A percentile compares a stretch with the other conserved stretches of the same genome.
Conservation (phyloP, 2,113 vertebrate genomes). For the Muntiacus muntjak region DNA sequence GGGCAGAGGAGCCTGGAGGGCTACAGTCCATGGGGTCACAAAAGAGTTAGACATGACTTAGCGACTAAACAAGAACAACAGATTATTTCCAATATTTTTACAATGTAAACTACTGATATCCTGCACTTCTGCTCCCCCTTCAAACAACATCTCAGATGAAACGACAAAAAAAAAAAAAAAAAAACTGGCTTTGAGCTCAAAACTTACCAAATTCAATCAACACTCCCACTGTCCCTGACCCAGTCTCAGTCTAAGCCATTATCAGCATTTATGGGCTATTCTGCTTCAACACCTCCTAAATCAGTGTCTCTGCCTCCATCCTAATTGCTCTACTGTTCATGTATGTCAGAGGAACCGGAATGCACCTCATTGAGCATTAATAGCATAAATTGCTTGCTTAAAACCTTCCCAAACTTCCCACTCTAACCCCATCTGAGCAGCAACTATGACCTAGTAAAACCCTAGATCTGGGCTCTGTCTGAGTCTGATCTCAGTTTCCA, state of each 20-base stretch:
- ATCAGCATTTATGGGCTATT: neutral
- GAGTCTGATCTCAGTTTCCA: neutral
- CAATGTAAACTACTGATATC: neutral
- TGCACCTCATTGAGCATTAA: neutral
- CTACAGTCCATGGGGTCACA: neutral
- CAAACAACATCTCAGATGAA: neutral
- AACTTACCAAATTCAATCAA: neutral
- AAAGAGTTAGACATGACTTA: neutral
- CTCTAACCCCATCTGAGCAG: neutral
- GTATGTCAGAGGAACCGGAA: neutral
- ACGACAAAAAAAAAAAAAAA: neutral
- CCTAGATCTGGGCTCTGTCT: neutral
- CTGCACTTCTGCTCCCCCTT: neutral
- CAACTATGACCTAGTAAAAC: neutral
- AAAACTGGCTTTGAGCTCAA: neutral
- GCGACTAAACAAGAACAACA: neutral
- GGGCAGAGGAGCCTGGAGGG: neutral
- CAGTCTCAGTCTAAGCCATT: neutral
- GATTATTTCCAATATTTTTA: neutral
- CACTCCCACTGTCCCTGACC: neutral
- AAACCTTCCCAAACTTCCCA: neutral
- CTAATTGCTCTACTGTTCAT: neutral
- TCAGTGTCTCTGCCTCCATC: neutral
- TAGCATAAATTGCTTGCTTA: neutral
- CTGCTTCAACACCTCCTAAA: neutral